phyloP scores from a whole-genome alignment of 1,140 invertebrate genomes.

The Drosophila kikkawai region DNA sequence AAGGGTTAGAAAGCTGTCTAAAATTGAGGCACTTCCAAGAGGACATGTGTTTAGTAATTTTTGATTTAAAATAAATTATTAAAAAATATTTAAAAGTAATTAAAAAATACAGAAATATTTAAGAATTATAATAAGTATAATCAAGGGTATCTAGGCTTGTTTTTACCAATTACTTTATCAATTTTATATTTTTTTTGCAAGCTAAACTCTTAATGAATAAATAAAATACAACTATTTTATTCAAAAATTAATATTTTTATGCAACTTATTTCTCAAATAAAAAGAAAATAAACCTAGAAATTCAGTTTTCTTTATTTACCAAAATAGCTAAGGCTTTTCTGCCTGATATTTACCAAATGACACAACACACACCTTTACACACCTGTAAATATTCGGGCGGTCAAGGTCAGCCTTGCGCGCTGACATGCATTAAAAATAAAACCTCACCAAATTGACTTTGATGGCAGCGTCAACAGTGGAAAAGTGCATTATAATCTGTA shows the following conservation, averaged over 20 bases:
- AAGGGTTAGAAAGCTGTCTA: background rate
- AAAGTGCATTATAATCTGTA: conserved; percentile 31
- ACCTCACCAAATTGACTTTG: conserved; percentile 55
- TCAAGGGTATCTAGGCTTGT: no score
- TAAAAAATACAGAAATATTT: no score
- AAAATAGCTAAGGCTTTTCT: background rate
- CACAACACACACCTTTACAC: background rate
- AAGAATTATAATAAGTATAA: no score
- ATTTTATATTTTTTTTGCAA: background rate
- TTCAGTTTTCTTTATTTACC: conserved; percentile 2
- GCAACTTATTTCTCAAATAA: no score
- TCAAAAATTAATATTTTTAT: no score
- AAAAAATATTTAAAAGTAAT: no score
- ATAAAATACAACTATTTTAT: no score
- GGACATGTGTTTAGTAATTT: background rate
- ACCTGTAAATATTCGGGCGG: conserved; percentile 9
- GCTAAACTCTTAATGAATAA: no score
- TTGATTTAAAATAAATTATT: background rate
- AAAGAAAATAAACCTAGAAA: background rate
- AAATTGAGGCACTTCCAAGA: no score
- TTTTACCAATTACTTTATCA: no score
- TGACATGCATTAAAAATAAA: conserved; percentile 57
- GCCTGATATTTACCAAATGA: conserved; percentile 46
- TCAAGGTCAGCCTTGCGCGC: conserved; percentile 36
- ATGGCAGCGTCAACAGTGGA: conserved; percentile 32